Percentiles rank a stretch among this genome's conserved stretches.
Evolutionary conservation across 2,888 invertebrate genomes (phyloP).

Genomic region (Siphonodentalium dalli): DNA sequence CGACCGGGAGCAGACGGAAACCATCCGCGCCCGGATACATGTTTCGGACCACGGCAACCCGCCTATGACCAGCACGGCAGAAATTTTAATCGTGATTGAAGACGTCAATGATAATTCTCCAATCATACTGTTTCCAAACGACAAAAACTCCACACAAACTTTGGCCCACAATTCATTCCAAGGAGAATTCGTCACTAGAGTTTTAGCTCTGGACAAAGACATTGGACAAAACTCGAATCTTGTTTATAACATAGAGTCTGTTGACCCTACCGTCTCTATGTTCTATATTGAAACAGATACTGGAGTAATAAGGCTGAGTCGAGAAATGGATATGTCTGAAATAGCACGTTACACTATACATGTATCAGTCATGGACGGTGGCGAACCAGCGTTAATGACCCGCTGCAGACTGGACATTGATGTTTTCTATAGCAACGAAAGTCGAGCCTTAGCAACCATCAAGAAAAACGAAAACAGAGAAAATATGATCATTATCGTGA

Average conservation of each 20-base stretch:
- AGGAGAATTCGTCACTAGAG: constrained; percentile 65
- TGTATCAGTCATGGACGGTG: constrained; percentile 49
- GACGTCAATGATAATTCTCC: constrained; percentile 98
- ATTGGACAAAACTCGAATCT: constrained; percentile 91
- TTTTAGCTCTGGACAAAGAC: constrained; percentile 90
- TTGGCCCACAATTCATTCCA: constrained; percentile 41
- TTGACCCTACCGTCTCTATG: constrained; percentile 64
- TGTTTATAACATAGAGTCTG: constrained; percentile 88
- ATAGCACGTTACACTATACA: constrained; percentile 39
- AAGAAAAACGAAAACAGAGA: constrained; percentile 37
- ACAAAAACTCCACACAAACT: constrained; percentile 44
- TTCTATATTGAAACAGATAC: constrained; percentile 64
- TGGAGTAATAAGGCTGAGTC: constrained; percentile 62
- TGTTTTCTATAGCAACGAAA: constrained; percentile 39
- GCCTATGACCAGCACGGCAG: constrained; percentile 82
- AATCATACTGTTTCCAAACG: constrained; percentile 47
- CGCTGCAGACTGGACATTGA: constrained; percentile 35
- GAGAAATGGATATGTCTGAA: constrained; percentile 38
- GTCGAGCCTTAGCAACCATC: constrained; percentile 16
- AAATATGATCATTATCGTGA: constrained; percentile 43
- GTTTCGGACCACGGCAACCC: constrained; percentile 77
- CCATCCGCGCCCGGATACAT: constrained; percentile 84
- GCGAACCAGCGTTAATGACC: constrained; percentile 35
- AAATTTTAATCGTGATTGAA: constrained; percentile 90
- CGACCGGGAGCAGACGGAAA: constrained; percentile 85